Evolutionary conservation across 2,797 vertebrate genomes (phyloP), one percentile per base, ranked within the genome.

Genomic region (Xenops minutus): DNA sequence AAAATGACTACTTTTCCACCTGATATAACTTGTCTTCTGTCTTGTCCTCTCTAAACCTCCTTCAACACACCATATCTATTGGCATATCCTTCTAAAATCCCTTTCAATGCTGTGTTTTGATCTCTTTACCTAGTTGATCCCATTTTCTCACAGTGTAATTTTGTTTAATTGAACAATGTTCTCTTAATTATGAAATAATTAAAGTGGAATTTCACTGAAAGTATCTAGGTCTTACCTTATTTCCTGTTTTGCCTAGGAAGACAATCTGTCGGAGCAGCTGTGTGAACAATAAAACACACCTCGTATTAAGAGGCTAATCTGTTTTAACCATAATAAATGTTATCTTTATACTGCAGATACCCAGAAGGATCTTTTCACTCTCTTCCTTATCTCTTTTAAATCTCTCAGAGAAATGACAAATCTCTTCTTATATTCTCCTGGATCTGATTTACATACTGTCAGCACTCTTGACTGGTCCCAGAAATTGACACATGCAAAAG

Each of bases 101-200:
- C 39, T 81, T 94, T 90, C 77, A 93, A 56, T 67, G 23, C 16
- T 69, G 4, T 58, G 13, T 68, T 96, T 83, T 89, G 87, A 90
- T 93, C 36, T 94, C 54, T 87, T 97, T 93, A 96, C 68, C 54
- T 58, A 90, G 69, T 94, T 97, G 72, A 97, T 92, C 81, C 66
- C 82, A 84, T 93, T 97, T 97, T 92, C 79, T 96, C 51, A 54
- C 11, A 23, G 68, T 79, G 66, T 92, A 82, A 55, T 97, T 97
- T 89, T 92, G 29, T 97, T 96, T 94, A 96, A 96, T 74, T 75
- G 85, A 96, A 93, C 84, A 95, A 77, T 93, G 83, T 93, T 97
- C 76, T 92, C 86, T 94, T 97, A 97, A 98, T 97, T 96, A 97
- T 95, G 91, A 92, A 96, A 97, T 95, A 97, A 97, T 97, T 97